Evolutionary conservation across 2,113 vertebrate species (phyloP).

Genomic region (Rattus rattus): DNA sequence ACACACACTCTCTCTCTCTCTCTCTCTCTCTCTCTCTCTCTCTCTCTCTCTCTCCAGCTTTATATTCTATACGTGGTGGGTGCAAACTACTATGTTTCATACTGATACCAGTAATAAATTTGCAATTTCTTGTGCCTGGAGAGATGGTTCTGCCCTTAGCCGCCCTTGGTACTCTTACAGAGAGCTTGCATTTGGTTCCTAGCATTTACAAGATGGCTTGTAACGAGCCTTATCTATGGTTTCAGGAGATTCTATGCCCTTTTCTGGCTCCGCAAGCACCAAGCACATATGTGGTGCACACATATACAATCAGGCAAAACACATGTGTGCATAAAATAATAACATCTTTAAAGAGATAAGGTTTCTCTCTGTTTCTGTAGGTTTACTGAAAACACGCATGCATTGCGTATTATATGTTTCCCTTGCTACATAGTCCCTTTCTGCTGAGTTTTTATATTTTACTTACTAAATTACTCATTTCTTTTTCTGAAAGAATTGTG

Average conservation of each 20-base stretch:
- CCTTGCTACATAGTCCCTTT: background rate
- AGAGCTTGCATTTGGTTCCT: background rate
- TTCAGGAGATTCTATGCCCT: background rate
- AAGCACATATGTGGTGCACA: background rate
- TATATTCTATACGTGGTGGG: background rate
- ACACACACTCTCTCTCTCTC: background rate
- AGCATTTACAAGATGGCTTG: background rate
- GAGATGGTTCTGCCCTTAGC: background rate
- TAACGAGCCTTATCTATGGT: background rate
- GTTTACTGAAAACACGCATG: background rate
- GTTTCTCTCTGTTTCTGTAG: background rate
- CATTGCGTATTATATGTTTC: background rate
- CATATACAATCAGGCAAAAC: background rate
- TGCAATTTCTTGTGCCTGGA: background rate
- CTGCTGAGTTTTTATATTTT: background rate
- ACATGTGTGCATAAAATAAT: background rate
- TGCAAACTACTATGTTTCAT: background rate
- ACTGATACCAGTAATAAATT: background rate
- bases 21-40: too few relatives aligned
- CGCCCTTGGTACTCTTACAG: background rate
- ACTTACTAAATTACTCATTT: slow-evolving; percentile 46
- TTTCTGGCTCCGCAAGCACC: background rate
- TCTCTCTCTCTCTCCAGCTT: background rate
- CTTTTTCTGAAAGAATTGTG: slow-evolving; percentile 21
- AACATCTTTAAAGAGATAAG: background rate